Evolutionary conservation across 2,888 invertebrate species (phyloP).

Genomic region (Synanthedon tipuliformis): DNA sequence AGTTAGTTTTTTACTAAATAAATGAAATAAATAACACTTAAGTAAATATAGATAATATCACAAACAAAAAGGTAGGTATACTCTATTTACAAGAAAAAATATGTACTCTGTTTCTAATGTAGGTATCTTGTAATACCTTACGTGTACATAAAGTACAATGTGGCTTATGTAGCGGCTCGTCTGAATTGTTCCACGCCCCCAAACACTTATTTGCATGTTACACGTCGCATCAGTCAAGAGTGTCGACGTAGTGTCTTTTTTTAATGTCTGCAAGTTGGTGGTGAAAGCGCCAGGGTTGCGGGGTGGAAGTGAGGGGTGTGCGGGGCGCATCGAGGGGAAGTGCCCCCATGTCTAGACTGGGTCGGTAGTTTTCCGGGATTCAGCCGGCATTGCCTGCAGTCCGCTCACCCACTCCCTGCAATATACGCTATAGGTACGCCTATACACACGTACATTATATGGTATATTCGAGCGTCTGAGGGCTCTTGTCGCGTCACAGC

Average conservation of each 20-base stretch:
- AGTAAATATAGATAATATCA: too few species aligned
- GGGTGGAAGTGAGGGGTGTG: conserved; percentile 17
- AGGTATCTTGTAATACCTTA: too few species aligned
- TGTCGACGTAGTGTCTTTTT: conserved; percentile 53
- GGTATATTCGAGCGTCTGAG: conserved; percentile 43
- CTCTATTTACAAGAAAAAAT: too few species aligned
- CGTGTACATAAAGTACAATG: too few species aligned
- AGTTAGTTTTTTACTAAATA: too few species aligned
- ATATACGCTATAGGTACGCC: conserved; percentile 37
- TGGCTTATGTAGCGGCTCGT: conserved; percentile 16
- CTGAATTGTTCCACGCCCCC: conserved; percentile 36
- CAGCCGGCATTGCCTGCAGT: conserved; percentile 66
- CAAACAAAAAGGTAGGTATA: too few species aligned
- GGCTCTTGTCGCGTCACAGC: conserved; percentile 55
- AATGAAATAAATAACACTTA: too few species aligned
- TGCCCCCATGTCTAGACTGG: conserved; percentile 72
- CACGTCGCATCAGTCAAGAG: conserved; percentile 50
- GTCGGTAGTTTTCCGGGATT: conserved; percentile 72
- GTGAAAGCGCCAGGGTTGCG: conserved; percentile 54
- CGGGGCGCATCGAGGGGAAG: conserved; percentile 41
- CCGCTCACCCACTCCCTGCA: conserved; percentile 66
- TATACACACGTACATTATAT: conserved; percentile 13
- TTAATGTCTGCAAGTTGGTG: conserved; percentile 56
- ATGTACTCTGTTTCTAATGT: too few species aligned
- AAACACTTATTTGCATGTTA: conserved; percentile 39